phyloP scores from a whole-genome alignment of 2,113 vertebrate species.

The Zosterops hypoxanthus region DNA sequence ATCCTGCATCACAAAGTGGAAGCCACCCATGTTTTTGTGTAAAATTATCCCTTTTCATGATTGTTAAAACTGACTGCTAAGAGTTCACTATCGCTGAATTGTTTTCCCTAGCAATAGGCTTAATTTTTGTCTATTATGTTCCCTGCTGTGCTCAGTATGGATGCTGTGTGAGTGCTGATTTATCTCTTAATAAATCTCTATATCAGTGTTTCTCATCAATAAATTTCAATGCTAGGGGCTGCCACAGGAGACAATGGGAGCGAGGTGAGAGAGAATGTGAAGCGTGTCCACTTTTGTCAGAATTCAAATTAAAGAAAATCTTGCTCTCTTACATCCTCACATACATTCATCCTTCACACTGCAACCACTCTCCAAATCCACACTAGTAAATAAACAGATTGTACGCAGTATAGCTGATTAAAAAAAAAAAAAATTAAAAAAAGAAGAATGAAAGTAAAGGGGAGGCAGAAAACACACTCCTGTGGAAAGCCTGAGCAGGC shows the following conservation, averaged over 20 bases:
- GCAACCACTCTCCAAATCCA: neutral
- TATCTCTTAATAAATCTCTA: neutral
- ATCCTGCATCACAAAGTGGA: neutral
- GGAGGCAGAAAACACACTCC: neutral
- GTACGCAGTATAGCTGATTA: neutral
- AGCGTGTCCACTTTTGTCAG: neutral
- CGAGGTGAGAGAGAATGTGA: neutral
- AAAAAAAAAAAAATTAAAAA: rapidly evolving
- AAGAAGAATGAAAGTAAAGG: neutral
- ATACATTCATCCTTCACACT: neutral
- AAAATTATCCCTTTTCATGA: neutral
- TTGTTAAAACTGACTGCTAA: neutral
- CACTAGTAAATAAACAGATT: neutral
- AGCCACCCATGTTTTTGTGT: neutral
- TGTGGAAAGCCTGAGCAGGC: neutral
- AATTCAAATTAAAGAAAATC: neutral
- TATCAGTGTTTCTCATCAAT: neutral
- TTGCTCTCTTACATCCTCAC: neutral
- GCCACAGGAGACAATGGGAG: neutral
- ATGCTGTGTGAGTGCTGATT: neutral
- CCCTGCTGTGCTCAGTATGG: neutral
- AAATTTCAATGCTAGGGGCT: neutral
- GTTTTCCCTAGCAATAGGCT: neutral
- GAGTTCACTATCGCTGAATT: neutral
- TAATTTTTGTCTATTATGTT: neutral